Evolutionary conservation across 2,113 vertebrate species (phyloP).

Genomic region (Noturus placidus): DNA sequence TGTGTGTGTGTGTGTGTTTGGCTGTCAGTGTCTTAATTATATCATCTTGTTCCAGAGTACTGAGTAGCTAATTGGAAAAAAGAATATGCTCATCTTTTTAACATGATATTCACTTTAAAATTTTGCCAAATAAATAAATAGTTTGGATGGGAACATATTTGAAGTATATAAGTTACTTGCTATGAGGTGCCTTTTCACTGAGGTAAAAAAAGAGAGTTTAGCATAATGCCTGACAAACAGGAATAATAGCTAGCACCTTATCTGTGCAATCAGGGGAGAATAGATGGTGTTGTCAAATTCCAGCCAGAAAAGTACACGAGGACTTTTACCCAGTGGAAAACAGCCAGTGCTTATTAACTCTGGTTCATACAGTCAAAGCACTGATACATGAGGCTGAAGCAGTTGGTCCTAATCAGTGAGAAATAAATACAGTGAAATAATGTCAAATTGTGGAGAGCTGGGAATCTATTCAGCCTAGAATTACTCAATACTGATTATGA

Average conservation of each 20-base stretch:
- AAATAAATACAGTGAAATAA: constrained; percentile 32
- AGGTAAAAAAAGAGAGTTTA: constrained; percentile 39
- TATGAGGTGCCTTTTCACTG: constrained; percentile 48
- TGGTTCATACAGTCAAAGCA: constrained; percentile 4
- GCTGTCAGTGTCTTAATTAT: not conserved
- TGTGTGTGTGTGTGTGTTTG: not conserved
- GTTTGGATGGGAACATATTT: not conserved
- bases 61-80: not conserved
- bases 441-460: constrained; percentile 3
- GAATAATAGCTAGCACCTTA: constrained; percentile 49
- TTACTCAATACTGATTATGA: constrained; percentile 6
- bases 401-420: constrained; percentile 1
- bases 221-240: constrained; percentile 57
- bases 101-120: not conserved
- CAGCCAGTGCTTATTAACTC: constrained; percentile 35
- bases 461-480: not conserved
- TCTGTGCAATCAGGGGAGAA: constrained; percentile 54
- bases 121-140: not conserved
- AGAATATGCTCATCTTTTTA: not conserved
- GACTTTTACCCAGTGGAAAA: constrained; percentile 48
- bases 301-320: constrained; percentile 41
- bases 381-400: constrained; percentile 19
- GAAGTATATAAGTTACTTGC: not conserved
- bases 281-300: constrained; percentile 60
- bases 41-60: not conserved